Conservation (phyloP, 2,888 invertebrate genomes). For the Glyphotaelius pellucidus region DNA sequence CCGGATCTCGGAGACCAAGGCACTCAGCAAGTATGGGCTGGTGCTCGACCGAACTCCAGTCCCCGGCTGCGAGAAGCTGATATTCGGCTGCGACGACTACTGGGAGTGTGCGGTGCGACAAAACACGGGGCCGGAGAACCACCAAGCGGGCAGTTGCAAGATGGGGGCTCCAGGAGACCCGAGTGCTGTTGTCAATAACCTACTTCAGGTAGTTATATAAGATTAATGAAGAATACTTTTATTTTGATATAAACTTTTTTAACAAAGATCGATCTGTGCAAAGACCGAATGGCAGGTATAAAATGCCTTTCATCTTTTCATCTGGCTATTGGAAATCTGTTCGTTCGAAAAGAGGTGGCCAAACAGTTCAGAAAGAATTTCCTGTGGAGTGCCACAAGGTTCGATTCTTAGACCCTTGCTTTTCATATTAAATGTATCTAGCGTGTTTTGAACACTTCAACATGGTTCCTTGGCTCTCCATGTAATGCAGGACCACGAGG, state of each 20-base stretch:
- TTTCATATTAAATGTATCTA: no score
- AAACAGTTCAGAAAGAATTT: no score
- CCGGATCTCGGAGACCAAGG: slow-evolving; percentile 83
- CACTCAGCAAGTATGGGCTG: slow-evolving; percentile 83
- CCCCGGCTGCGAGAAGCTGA: slow-evolving; percentile 84
- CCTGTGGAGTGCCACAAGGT: no score
- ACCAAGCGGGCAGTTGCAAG: slow-evolving; percentile 89
- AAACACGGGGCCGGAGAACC: slow-evolving; percentile 89
- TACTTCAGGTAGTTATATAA: slow-evolving; percentile 74
- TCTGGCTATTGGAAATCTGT: no score
- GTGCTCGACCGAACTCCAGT: slow-evolving; percentile 85
- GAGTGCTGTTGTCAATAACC: slow-evolving; percentile 84
- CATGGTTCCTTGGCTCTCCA: no score
- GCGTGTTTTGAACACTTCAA: no score
- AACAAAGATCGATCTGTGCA: no score
- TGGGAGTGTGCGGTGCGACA: slow-evolving; percentile 88
- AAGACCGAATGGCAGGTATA: background rate
- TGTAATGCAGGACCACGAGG: no score
- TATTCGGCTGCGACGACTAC: slow-evolving; percentile 86
- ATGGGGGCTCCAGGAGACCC: slow-evolving; percentile 88
- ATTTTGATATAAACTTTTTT: no score
- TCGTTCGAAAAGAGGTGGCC: no score
- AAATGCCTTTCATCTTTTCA: background rate
- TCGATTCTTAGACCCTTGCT: no score
- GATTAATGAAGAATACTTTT: no score